Base-by-base conservation (phyloP, 2,888 invertebrate genomes). In the Philereme vetulata region DNA sequence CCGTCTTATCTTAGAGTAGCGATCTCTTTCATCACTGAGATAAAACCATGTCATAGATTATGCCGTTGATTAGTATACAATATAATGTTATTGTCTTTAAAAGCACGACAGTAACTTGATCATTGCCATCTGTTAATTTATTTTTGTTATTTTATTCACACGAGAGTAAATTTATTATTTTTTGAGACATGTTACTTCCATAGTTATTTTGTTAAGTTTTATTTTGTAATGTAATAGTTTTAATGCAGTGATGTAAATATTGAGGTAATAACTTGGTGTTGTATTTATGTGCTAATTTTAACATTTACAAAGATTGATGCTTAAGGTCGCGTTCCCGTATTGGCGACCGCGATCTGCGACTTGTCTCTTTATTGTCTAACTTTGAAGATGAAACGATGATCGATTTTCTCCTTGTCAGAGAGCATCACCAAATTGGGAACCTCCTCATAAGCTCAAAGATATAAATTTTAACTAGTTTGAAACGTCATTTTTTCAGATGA, bases 161-260 rank as follows among this genome's bases (percentile, higher is more conserved):
- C 10, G 51, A 52, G 43, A 36, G 55, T 54, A 44, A 36, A 33
- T 45, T 11, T 6, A 45, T 45, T 57, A 40, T 56, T 60, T 60
- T 53, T 52, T 45, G 48, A 56, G 44, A 36, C 32, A 32, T 54
- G 58, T 59, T 57, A 47, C 51, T 60, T 33, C 21, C 57, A 51
- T 56, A 48, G 11, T 48, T 64, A 56, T 62, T 67, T 65, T 60
- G 61, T 63, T 66, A 68, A 52, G 62, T 68, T 66, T 61, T 58
- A 57, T 44, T 64, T 57, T 63, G 57, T 49, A 57, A 63, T 62
- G 52, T 55, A 49, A 55, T 55, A 55, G 34, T 60, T 56, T 56
- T 52, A 21, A 56, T 21, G 45, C 56, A 59, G 45, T 59, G 57
- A 51, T 51, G 64, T 52, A 64, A 62, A 60, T 65, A 55, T 62